These are phyloP conservation scores for Akabosia matsudoensis DNA, from an alignment of 1,140 invertebrate genomes.

Conservation along the genomic window DNA sequence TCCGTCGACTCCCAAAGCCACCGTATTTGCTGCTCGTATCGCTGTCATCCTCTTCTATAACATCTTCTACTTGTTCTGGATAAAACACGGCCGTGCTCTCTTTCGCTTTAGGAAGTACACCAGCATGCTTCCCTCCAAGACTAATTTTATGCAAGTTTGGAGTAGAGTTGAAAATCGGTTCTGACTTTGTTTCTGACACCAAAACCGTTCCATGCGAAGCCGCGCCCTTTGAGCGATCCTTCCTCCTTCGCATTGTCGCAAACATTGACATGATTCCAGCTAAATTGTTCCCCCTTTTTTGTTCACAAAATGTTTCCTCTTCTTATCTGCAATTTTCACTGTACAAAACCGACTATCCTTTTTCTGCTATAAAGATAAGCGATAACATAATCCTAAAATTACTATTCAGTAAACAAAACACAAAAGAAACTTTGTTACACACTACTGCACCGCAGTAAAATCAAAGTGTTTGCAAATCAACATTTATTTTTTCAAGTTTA, in stretches of 20 bases:
- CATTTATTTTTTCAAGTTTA: no score
- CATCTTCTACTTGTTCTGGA: background rate
- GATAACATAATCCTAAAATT: no score
- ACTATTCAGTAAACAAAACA: no score
- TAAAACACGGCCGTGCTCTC: background rate
- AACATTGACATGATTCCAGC: background rate
- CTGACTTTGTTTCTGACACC: background rate
- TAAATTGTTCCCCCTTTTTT: no score
- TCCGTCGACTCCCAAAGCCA: background rate
- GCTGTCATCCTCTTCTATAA: background rate
- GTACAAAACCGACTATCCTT: no score
- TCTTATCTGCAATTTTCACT: no score
- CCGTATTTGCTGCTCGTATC: background rate
- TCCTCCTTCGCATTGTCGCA: background rate
- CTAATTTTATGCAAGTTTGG: slow-evolving; percentile 11
- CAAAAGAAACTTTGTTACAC: no score
- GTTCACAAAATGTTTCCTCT: no score
- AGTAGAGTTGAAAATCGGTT: background rate
- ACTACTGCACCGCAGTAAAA: no score
- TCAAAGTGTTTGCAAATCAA: no score
- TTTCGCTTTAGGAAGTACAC: background rate
- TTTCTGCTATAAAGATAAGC: no score
- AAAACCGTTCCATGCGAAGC: background rate
- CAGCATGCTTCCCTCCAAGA: background rate
- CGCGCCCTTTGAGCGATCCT: background rate